phyloP scores from a whole-genome alignment of 2,113 vertebrate species.

The Neotoma lepida region DNA sequence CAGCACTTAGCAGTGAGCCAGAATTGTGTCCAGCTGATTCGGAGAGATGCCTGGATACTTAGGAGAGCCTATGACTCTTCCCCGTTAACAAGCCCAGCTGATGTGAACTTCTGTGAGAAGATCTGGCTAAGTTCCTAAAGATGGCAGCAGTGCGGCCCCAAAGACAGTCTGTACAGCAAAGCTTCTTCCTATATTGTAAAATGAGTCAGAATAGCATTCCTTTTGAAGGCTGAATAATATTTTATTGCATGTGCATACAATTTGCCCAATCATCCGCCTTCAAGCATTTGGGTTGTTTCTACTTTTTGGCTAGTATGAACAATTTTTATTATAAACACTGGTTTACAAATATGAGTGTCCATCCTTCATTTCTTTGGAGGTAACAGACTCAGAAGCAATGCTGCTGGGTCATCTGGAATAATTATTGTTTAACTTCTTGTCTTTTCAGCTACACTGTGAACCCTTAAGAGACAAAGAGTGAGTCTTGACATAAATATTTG shows the following conservation, averaged over 20 bases:
- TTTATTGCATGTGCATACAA: not conserved
- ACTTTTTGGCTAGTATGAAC: not conserved
- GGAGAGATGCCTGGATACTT: not conserved
- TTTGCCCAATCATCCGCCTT: not conserved
- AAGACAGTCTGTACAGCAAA: accelerated
- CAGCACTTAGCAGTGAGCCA: not conserved
- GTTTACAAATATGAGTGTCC: not conserved
- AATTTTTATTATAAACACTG: not conserved
- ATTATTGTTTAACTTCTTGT: not conserved
- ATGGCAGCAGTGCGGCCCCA: not conserved
- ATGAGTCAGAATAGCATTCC: not conserved
- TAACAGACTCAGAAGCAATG: not conserved
- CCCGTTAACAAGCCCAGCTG: not conserved
- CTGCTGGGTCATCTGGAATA: not conserved
- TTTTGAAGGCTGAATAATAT: not conserved
- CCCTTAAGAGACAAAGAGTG: not conserved
- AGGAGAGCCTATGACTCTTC: not conserved
- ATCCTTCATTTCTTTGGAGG: not conserved
- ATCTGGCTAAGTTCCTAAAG: not conserved
- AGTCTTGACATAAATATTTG: conserved; percentile 41
- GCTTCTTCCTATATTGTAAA: not conserved
- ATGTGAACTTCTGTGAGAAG: not conserved
- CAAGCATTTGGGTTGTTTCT: not conserved
- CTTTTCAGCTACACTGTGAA: conserved; percentile 3
- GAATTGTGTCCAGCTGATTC: not conserved